A percentile compares a stretch with the other conserved stretches of the same genome.
Evolutionary conservation across 2,888 invertebrate species (phyloP).

Genomic region (Chironomus tentans): DNA sequence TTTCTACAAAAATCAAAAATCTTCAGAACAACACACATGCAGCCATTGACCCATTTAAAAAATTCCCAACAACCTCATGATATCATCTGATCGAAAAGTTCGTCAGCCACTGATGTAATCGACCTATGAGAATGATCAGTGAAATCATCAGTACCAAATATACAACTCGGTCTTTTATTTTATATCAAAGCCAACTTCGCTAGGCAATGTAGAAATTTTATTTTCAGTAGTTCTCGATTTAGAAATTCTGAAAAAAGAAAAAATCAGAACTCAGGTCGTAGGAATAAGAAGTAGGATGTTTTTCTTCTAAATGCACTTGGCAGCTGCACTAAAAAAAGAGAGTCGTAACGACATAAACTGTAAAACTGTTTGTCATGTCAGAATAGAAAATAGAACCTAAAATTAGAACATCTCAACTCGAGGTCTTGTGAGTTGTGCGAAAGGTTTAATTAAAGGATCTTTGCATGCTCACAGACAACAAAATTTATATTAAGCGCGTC

Average conservation of each 20-base stretch:
- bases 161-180: no score
- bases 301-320: neutral
- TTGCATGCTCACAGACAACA: slow-evolving; percentile 26
- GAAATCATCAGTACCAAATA: no score
- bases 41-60: no score
- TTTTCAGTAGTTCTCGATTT: no score
- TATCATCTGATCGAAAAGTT: no score
- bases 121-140: no score
- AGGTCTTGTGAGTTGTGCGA: neutral
- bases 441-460: neutral
- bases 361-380: neutral
- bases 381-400: slow-evolving; percentile 1
- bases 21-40: no score
- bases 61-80: no score
- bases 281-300: neutral
- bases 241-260: neutral
- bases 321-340: neutral
- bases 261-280: neutral
- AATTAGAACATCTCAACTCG: slow-evolving; percentile 7
- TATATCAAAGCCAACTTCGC: no score
- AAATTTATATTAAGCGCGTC: neutral
- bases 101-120: no score
- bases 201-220: no score
- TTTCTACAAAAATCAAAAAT: no score
- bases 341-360: neutral